Base-by-base conservation (phyloP, 30 jellyfish, hydroid and myxozoan genomes). In the Thelohanellus kitauei region DNA sequence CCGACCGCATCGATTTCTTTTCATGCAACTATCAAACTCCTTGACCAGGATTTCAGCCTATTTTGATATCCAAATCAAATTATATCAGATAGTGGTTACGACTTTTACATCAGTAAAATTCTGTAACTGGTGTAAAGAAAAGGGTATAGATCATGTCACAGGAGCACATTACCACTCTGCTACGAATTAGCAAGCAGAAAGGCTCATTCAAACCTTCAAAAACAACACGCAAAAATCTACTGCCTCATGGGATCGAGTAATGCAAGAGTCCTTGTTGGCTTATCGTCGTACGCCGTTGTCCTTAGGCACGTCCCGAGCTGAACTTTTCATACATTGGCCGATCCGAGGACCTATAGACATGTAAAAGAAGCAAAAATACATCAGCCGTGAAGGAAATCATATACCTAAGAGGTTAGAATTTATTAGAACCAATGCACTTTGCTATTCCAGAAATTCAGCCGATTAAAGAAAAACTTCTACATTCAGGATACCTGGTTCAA, bases 91-190 rank as follows among this genome's bases (percentile, higher is more conserved):
- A 49, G 38, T 37, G 62, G 52, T 41, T 1, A 2, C 62, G 14
- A 30, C 42, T 44, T 49, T 49, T 8, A 19, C 22, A 2, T 49
- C 62, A 3, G 18, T 14, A 2, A 56, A 49, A 49, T 49, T 49
- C 16, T 22, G 38, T n/a, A 23, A 32, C 2, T 49, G 42, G 18
- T 32, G 42, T 22, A 38, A 16, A 47, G 49, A 31, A 1, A 33
- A 40, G 20, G 54, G 54, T 17, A 47, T 47, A 3, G 3, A 9
- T 1, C 47, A 49, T 35, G 18, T 49, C 3, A 49, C 48, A 12
- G 42, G 55, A 32, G 55, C 62, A 4, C 48, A 55, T 29, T 35
- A 49, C 14, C 62, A 35, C 41, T 30, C 62, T n/a, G n/a, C n/a
- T n/a, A n/a, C n/a, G n/a, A n/a, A n/a, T n/a, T n/a, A n/a, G n/a